A percentile compares a stretch with the other conserved stretches of the same genome.
These are phyloP conservation scores for Eristalinus aeneus DNA, from an alignment of 2,888 invertebrate genomes.

Conservation along the genomic window DNA sequence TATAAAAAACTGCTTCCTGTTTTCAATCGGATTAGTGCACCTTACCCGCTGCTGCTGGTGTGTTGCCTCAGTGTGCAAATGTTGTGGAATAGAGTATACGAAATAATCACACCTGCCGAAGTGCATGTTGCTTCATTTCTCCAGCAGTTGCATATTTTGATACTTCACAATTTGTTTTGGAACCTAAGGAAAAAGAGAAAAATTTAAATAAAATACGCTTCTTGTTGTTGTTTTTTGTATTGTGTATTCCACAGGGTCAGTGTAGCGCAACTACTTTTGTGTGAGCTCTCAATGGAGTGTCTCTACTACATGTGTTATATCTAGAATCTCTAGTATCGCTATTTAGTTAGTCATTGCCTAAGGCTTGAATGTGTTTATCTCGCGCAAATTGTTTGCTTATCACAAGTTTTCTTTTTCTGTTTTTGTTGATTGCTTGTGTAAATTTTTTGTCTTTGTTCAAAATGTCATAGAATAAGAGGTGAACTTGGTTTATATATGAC, in stretches of 20 bases:
- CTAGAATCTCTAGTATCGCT: background rate
- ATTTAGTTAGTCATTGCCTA: slow-evolving; percentile 46
- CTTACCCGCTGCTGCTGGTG: slow-evolving; percentile 13
- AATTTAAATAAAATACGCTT: slow-evolving; percentile 1
- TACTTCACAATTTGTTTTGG: background rate
- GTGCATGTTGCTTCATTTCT: slow-evolving; percentile 51
- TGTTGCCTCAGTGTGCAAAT: slow-evolving; percentile 30
- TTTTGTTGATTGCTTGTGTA: slow-evolving; percentile 9
- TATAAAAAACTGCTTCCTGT: slow-evolving; percentile 54
- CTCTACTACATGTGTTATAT: background rate
- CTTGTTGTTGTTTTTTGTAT: background rate
- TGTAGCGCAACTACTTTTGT: slow-evolving; percentile 29
- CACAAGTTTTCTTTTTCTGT: slow-evolving; percentile 10
- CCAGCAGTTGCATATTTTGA: slow-evolving; percentile 6
- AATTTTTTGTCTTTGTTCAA: slow-evolving; percentile 31
- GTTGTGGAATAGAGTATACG: slow-evolving; percentile 20
- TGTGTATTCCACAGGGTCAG: slow-evolving; percentile 25
- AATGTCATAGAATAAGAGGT: background rate
- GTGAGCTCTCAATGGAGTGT: background rate
- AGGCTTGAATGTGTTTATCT: slow-evolving; percentile 37
- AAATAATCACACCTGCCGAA: slow-evolving; percentile 43
- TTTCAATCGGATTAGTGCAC: slow-evolving; percentile 36
- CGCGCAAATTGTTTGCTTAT: slow-evolving; percentile 51
- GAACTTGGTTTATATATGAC: background rate
- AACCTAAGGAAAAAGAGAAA: background rate